A percentile compares a stretch with the other conserved stretches of the same genome.
phyloP scores from a whole-genome alignment of 2,888 invertebrate species.

The Escarpia spicata region DNA sequence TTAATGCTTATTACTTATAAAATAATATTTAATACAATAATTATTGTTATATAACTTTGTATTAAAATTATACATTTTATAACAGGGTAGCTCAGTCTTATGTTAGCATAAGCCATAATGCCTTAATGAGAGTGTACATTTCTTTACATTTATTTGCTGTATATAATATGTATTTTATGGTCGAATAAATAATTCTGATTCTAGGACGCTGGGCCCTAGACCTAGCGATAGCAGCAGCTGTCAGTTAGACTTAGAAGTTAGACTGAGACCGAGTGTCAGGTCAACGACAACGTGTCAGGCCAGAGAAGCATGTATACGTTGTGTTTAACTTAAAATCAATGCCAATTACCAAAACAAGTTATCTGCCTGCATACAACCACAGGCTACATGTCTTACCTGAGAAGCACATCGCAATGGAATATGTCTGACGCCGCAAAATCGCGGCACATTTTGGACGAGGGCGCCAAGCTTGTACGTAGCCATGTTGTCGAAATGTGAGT shows the following conservation, averaged over 20 bases:
- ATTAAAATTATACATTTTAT: too few relatives aligned
- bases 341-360: neutral
- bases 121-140: too few relatives aligned
- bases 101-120: too few relatives aligned
- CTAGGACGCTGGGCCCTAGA: neutral
- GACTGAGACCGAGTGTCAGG: neutral
- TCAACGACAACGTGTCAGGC: neutral
- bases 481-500: neutral
- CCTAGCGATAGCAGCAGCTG: neutral
- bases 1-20: too few relatives aligned
- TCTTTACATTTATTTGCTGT: too few relatives aligned
- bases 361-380: neutral
- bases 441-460: neutral
- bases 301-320: neutral
- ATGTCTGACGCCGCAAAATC: neutral
- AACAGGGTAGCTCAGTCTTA: too few relatives aligned
- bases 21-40: too few relatives aligned
- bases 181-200: too few relatives aligned
- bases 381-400: neutral
- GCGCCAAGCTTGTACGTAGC: neutral
- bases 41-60: too few relatives aligned
- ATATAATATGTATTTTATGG: too few relatives aligned
- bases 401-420: neutral
- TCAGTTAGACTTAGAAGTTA: neutral
- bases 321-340: neutral